These are phyloP conservation scores for Hyperoplus lanceolatus DNA, from an alignment of 2,797 vertebrate genomes.

Conservation along the genomic window DNA sequence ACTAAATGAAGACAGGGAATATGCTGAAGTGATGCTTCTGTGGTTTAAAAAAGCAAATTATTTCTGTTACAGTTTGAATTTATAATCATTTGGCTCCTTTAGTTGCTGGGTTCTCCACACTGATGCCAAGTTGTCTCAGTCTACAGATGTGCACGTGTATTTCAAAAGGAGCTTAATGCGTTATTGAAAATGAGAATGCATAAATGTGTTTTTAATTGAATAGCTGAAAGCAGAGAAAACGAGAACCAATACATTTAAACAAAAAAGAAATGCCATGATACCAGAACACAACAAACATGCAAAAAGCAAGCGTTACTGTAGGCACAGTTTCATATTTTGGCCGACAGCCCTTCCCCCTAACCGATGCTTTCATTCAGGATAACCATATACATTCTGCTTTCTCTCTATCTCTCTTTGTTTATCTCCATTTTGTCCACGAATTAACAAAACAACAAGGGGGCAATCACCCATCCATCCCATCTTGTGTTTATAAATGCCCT, in stretches of 20 bases:
- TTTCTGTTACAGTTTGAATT: not conserved
- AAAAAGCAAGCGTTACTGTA: not conserved
- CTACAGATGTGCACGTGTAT: conserved; percentile 23
- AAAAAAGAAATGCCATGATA: not conserved
- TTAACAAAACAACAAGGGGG: conserved; percentile 47
- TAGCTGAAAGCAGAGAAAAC: not conserved
- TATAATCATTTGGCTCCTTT: conserved; percentile 2
- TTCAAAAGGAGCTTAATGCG: not conserved
- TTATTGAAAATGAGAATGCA: conserved; percentile 9
- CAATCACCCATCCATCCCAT: conserved; percentile 36
- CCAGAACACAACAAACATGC: not conserved
- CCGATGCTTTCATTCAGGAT: conserved; percentile 22
- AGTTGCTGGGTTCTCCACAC: not conserved
- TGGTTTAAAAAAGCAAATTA: not conserved
- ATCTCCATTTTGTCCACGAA: conserved; percentile 29
- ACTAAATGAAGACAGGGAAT: not conserved
- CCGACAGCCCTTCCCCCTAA: not conserved
- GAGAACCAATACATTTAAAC: not conserved
- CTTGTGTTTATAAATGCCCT: conserved; percentile 77
- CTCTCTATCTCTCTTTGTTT: not conserved
- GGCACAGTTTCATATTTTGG: too few species aligned
- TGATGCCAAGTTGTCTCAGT: not conserved
- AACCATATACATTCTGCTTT: not conserved
- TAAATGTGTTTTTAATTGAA: not conserved
- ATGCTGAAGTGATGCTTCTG: not conserved